phyloP scores from a whole-genome alignment of 2,113 vertebrate genomes.

The Herpailurus yagouaroundi region DNA sequence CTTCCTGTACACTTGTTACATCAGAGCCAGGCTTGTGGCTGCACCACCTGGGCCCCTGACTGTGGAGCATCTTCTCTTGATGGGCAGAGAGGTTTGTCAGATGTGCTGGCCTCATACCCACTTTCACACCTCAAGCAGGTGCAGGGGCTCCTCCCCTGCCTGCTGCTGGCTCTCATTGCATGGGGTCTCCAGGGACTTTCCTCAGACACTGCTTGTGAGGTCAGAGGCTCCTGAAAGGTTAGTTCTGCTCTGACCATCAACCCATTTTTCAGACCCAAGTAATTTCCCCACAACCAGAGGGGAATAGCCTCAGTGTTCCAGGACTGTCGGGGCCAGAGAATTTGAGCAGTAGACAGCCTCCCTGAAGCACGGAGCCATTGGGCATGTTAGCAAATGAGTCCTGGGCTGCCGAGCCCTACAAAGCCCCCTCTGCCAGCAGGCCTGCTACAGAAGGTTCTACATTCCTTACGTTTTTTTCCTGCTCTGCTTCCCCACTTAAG shows the following conservation, averaged over 20 bases:
- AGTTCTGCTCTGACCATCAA: neutral
- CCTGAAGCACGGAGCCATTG: fast-evolving
- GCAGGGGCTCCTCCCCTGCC: no score
- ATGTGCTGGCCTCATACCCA: neutral
- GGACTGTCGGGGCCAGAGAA: neutral
- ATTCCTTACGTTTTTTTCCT: neutral
- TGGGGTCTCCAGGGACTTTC: neutral
- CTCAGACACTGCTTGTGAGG: neutral
- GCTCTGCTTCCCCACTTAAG: neutral
- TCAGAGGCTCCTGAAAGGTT: no score
- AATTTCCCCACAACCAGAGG: neutral
- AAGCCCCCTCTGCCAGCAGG: neutral
- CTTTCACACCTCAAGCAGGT: neutral
- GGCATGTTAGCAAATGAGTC: neutral
- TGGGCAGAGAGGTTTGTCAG: no score
- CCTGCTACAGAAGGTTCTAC: neutral
- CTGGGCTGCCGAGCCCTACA: no score
- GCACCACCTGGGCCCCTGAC: no score
- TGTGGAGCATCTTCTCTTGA: fast-evolving
- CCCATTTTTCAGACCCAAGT: neutral
- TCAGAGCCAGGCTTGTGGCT: neutral
- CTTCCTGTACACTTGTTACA: neutral
- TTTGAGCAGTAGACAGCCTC: no score
- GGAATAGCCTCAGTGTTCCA: neutral
- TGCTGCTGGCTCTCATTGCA: no score